These are phyloP conservation scores for Xestobium rufovillosum DNA, from an alignment of 2,888 invertebrate species.

Conservation along the genomic window DNA sequence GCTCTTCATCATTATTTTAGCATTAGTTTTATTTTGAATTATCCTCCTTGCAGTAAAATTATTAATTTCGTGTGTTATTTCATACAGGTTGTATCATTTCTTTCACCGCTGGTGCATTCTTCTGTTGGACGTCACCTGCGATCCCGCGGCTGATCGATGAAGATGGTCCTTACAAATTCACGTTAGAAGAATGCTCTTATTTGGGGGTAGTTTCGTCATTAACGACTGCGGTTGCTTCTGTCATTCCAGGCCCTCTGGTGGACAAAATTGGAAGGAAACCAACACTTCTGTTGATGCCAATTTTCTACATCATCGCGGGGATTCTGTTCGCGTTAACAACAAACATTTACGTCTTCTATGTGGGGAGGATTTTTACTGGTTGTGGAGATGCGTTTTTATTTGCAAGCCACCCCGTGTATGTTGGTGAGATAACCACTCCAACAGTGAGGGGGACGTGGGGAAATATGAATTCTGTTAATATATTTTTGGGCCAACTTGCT, in stretches of 20 bases:
- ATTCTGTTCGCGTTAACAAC: slow-evolving; percentile 7
- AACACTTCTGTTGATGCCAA: slow-evolving; percentile 24
- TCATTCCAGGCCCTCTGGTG: slow-evolving; percentile 27
- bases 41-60: too few species aligned
- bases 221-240: slow-evolving; percentile 25
- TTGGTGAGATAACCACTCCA: slow-evolving; percentile 29
- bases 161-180: slow-evolving; percentile 29
- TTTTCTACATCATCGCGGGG: slow-evolving; percentile 22
- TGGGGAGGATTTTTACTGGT: slow-evolving; percentile 27
- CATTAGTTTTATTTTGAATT: too few species aligned
- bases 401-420: slow-evolving; percentile 28
- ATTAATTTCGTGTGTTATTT: too few species aligned
- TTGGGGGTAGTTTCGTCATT: slow-evolving; percentile 31
- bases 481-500: slow-evolving; percentile 16
- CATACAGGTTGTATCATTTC: slow-evolving; percentile 24
- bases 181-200: slow-evolving; percentile 34
- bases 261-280: slow-evolving; percentile 33
- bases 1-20: too few species aligned
- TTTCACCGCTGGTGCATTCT: slow-evolving; percentile 25
- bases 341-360: slow-evolving; percentile 18
- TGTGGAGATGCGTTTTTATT: slow-evolving; percentile 27
- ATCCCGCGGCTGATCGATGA: slow-evolving; percentile 32
- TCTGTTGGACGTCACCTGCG: slow-evolving; percentile 36
- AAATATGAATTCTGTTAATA: slow-evolving; percentile 11
- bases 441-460: slow-evolving; percentile 27